Evolutionary conservation across 2,113 vertebrate species (phyloP), one percentile per base, ranked within the genome.

Genomic region (Takifugu bimaculatus): DNA sequence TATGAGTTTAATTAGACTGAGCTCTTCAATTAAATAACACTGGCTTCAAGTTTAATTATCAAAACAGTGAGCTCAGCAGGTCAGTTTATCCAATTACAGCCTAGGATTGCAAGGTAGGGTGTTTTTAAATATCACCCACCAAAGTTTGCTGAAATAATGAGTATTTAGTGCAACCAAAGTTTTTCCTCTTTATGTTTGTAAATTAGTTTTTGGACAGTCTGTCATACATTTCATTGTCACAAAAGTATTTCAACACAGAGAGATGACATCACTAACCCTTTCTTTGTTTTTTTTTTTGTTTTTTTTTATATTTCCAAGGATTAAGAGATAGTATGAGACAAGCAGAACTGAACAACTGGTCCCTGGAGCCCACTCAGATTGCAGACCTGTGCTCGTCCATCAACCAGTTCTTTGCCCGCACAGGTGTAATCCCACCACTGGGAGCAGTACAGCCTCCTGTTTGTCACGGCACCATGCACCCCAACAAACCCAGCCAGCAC

Each of bases 241-340:
- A 54, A 68, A 73, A 29, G 47, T 25, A 26, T 67, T 63, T 70
- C 11, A 48, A 26, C 32, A 1, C 15, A 26, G 45, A 50, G 32
- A 57, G 65, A 55, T 51, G 9, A 14, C 63, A 12, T 39, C 44
- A 60, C n/a, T 54, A 12, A 1, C 29, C 28, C 49, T 58, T 25
- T 4, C 57, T 44, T 68, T 39, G 20, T 26, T 50, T 60, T 47
- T 28, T 6, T 65, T 26, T 57, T 54, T 20, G 20, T 20, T 20
- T 20, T 65, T 62, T 53, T 55, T 15, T 78, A 4, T 54, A 45
- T 44, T 27, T 20, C 54, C 14, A 45, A 95, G 94, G 93, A 77
- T 86, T 96, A 82, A 94, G 93, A 88, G 94, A 96, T 82, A 96
- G 94, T 72, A 95, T 96, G 94, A 93, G 93, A 79, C 94, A 95